These are phyloP conservation scores for Tyto alba DNA, from an alignment of 2,113 vertebrate genomes.

Conservation along the genomic window DNA sequence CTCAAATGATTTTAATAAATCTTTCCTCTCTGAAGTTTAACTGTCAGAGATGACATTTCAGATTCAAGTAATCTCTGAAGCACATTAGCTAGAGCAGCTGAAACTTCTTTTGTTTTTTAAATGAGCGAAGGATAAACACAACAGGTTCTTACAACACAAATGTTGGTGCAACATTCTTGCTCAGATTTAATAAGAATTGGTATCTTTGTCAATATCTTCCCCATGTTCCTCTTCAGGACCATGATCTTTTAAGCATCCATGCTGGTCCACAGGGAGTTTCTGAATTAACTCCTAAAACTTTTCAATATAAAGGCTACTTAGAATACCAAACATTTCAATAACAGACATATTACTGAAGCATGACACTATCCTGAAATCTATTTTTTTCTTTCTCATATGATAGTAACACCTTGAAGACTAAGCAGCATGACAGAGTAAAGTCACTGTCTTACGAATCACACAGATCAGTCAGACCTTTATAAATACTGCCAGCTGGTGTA, in stretches of 20 bases:
- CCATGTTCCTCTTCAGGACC: not conserved
- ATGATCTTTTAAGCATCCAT: not conserved
- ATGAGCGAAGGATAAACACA: not conserved
- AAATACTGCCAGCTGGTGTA: not conserved
- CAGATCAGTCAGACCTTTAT: not conserved
- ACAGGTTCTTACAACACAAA: not conserved
- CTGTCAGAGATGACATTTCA: not conserved
- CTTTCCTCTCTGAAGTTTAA: not conserved
- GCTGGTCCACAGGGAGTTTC: not conserved
- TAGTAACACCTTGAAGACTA: slow-evolving; percentile 24
- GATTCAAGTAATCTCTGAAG: not conserved
- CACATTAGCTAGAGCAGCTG: not conserved
- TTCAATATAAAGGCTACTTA: not conserved
- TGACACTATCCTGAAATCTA: not conserved
- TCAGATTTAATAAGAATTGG: not conserved
- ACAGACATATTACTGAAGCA: not conserved
- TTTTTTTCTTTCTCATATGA: not conserved
- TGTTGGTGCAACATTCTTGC: not conserved
- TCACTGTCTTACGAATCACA: not conserved
- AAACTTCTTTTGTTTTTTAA: not conserved
- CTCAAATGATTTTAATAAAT: not conserved
- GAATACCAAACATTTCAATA: not conserved
- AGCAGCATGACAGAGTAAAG: not conserved
- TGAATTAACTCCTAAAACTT: not conserved
- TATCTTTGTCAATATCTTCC: not conserved